Conservation (phyloP, 1,140 invertebrate species). For the Tenebrio molitor region DNA sequence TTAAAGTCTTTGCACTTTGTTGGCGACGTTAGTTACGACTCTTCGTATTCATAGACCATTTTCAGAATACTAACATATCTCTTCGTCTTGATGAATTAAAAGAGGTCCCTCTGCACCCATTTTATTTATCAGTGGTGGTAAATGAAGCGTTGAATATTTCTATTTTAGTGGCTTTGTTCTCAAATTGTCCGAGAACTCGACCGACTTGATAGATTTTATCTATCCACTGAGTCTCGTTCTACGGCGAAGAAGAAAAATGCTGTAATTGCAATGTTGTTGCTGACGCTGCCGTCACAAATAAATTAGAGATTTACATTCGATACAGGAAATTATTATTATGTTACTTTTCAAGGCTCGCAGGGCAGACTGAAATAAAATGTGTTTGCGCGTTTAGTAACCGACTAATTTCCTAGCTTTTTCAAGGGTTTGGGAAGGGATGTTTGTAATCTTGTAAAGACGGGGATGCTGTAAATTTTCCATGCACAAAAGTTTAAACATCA, state of each 20-base stretch:
- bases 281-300: no score
- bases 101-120: no score
- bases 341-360: no score
- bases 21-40: no score
- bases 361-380: neutral
- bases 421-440: slow-evolving; percentile 18
- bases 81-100: no score
- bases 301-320: neutral
- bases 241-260: slow-evolving; percentile 4
- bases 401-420: slow-evolving; percentile 15
- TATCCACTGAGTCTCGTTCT: neutral
- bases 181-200: neutral
- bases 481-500: slow-evolving; percentile 24
- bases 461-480: slow-evolving; percentile 8
- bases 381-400: neutral
- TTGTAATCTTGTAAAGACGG: slow-evolving; percentile 20
- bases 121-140: no score
- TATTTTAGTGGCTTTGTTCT: neutral
- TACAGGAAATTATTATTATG: neutral
- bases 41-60: no score
- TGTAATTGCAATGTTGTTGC: no score
- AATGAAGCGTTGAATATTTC: neutral
- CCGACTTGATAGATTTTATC: neutral
- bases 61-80: no score
- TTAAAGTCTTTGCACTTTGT: slow-evolving; percentile 5